Evolutionary conservation across 2,888 invertebrate species (phyloP).

Genomic region (Drosophila austrosaltans): DNA sequence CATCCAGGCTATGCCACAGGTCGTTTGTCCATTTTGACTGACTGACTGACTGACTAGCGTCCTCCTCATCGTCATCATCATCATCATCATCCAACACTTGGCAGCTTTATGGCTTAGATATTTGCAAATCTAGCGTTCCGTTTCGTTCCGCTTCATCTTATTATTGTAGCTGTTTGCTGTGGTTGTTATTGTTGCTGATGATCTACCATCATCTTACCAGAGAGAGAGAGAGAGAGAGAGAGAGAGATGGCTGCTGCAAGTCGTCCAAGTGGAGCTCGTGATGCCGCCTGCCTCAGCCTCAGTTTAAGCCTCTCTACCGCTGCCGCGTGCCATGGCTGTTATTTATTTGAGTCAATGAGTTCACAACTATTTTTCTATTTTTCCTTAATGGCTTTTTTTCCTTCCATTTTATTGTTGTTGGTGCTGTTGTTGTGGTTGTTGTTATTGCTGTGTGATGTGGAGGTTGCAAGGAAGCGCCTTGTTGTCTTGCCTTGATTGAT

Average conservation of each 20-base stretch:
- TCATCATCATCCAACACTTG: slow-evolving; percentile 71
- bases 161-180: slow-evolving; percentile 75
- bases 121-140: slow-evolving; percentile 72
- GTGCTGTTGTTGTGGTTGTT: slow-evolving; percentile 32
- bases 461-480: slow-evolving; percentile 59
- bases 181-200: slow-evolving; percentile 72
- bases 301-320: not conserved
- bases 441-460: slow-evolving; percentile 29
- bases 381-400: slow-evolving; percentile 63
- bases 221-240: slow-evolving; percentile 1
- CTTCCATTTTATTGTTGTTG: slow-evolving; percentile 1
- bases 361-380: slow-evolving; percentile 69
- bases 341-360: slow-evolving; percentile 78
- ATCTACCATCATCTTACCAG: slow-evolving; percentile 51
- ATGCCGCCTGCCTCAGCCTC: not conserved
- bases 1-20: slow-evolving; percentile 50
- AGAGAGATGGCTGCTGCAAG: slow-evolving; percentile 17
- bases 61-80: slow-evolving; percentile 33
- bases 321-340: slow-evolving; percentile 73
- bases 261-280: slow-evolving; percentile 36
- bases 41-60: slow-evolving; percentile 26
- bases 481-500: slow-evolving; percentile 72
- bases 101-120: slow-evolving; percentile 75
- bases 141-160: slow-evolving; percentile 33
- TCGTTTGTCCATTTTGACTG: slow-evolving; percentile 70